Evolutionary conservation across 2,113 vertebrate genomes (phyloP).

Genomic region (Thinocorus orbignyianus): DNA sequence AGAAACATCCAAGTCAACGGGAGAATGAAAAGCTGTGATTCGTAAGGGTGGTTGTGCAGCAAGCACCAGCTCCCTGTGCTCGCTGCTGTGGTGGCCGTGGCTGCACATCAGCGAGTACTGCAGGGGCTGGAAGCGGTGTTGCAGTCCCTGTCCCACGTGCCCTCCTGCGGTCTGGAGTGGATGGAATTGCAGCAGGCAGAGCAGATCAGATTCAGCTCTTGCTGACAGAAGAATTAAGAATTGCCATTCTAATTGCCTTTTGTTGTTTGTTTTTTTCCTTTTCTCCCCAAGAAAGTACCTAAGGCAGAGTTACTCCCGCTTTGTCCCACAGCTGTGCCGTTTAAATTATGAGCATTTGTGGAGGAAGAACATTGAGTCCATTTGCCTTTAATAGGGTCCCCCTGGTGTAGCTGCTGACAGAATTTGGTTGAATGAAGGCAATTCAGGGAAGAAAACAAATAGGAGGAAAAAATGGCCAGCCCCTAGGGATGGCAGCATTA

Average conservation of each 20-base stretch:
- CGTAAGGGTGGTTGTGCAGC: fast-evolving
- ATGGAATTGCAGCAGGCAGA: not conserved
- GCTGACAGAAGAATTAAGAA: not conserved
- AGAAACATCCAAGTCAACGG: not conserved
- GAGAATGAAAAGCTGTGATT: not conserved
- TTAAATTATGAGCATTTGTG: conserved; percentile 29
- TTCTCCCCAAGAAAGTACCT: not conserved
- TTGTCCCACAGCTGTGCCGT: not conserved
- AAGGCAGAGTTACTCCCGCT: not conserved
- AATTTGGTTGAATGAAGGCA: conserved; percentile 29
- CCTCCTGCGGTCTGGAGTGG: not conserved
- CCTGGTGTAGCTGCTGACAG: conserved; percentile 25
- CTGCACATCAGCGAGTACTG: not conserved
- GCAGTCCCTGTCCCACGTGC: not conserved
- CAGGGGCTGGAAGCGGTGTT: not conserved
- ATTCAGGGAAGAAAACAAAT: conserved; percentile 42
- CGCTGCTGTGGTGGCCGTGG: fast-evolving
- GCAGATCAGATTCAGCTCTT: not conserved
- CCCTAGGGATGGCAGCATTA: conserved; percentile 14
- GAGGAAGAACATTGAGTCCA: conserved; percentile 7
- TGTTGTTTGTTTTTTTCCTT: not conserved
- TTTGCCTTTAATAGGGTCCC: conserved; percentile 25
- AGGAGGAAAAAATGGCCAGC: not conserved
- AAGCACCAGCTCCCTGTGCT: not conserved
- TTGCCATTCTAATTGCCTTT: not conserved